Percentiles rank a stretch among this genome's conserved stretches.
Conservation (phyloP, 2,888 invertebrate species). For the Amblyteles armatorius region DNA sequence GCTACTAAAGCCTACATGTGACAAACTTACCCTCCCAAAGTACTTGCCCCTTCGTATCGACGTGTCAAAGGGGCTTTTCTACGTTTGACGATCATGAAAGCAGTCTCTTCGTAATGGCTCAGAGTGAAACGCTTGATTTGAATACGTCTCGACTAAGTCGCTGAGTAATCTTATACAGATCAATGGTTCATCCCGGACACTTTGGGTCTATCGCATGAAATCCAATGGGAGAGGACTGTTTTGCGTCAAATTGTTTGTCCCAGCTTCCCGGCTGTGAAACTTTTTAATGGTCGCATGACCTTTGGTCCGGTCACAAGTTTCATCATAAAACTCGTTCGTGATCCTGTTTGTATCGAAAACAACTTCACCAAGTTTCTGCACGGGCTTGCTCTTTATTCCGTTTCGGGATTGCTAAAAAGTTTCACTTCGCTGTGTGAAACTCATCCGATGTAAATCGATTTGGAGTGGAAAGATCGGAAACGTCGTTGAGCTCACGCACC, state of each 20-base stretch:
- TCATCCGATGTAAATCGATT: not conserved
- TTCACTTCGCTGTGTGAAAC: not conserved
- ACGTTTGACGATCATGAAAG: slow-evolving; percentile 39
- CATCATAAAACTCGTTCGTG: not conserved
- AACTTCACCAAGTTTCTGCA: not conserved
- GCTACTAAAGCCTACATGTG: slow-evolving; percentile 49
- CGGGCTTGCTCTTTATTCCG: not conserved
- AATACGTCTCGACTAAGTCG: slow-evolving; percentile 42
- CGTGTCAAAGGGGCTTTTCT: slow-evolving; percentile 61
- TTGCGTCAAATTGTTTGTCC: not conserved
- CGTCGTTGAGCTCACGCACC: slow-evolving; percentile 18
- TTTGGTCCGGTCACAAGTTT: not conserved
- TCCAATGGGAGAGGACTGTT: not conserved
- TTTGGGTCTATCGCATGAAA: not conserved
- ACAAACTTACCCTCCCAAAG: slow-evolving; percentile 49
- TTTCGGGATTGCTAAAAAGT: not conserved
- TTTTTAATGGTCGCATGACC: not conserved
- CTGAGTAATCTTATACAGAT: not conserved
- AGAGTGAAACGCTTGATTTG: slow-evolving; percentile 36
- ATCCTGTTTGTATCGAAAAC: not conserved
- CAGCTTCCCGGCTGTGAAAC: not conserved
- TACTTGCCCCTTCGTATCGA: slow-evolving; percentile 37
- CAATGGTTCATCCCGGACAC: not conserved
- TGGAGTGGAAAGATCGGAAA: slow-evolving; percentile 6
- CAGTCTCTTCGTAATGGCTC: not conserved